Evolutionary conservation across 2,797 vertebrate genomes (phyloP), one percentile per base, ranked within the genome.

Genomic region (Cetoscarus ocellatus): DNA sequence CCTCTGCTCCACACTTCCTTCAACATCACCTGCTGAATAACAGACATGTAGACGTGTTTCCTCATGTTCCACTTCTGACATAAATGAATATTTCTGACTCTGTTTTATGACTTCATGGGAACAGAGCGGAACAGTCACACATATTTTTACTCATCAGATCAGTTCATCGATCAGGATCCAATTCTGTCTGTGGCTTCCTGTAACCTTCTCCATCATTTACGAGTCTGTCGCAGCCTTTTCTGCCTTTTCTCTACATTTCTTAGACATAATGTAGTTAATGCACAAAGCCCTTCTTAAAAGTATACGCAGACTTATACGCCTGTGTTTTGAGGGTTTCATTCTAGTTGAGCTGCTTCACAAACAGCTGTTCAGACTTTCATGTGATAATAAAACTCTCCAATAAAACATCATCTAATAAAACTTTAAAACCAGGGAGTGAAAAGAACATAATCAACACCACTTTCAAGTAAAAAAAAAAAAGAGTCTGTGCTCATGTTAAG

Each of bases 141-240:
- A 70, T 3, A 9, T 17, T 42, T 5, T 1, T 17, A 9, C 50
- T 60, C 42, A 70, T 84, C 66, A 53, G 36, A 43, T 34, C 6
- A 5, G 50, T 58, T 53, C 14, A 35, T 79, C 51, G 68, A 43
- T 7, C 34, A 1, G 18, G 39, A 44, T 44, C 15, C 9, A 44
- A 47, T 54, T 48, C 36, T 6, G 14, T 52, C 35, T 14, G 45
- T 62, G 65, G 43, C 70, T 65, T 75, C 72, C 64, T 11, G 57
- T 49, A 66, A 64, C 10, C 7, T 2, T 47, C 49, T 43, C 40
- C 1, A 38, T 38, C 40, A 42, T 42, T 10, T 10, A 9, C 12
- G 44, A 45, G 6, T 15, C 44, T 45, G 6, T n/a, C 42, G 2
- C 5, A 5, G 42, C 4, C 27, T 27, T 27, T 27, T 2, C 27